A percentile compares a stretch with the other conserved stretches of the same genome.
These are phyloP conservation scores for Papilio aristodemus DNA, from an alignment of 1,140 invertebrate genomes.

Conservation along the genomic window DNA sequence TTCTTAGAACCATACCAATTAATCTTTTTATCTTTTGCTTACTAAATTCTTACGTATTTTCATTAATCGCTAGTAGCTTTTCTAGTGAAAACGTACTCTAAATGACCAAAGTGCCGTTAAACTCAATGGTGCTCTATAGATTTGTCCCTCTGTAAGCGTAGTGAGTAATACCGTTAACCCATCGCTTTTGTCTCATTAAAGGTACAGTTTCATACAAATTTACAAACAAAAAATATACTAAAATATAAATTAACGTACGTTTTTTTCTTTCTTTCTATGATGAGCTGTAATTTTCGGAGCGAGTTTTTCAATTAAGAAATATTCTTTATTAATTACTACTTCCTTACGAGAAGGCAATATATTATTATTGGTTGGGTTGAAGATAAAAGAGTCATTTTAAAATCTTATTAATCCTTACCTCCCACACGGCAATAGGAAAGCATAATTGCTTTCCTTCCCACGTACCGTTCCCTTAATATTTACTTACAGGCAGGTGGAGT, in stretches of 20 bases:
- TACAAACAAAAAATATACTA: no score
- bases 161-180: neutral
- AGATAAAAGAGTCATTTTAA: neutral
- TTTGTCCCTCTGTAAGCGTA: neutral
- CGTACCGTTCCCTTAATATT: slow-evolving; percentile 13
- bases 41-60: no score
- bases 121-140: neutral
- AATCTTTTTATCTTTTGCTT: no score
- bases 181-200: neutral
- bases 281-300: no score
- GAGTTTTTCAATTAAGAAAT: no score
- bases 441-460: slow-evolving; percentile 14
- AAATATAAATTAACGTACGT: no score
- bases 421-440: neutral
- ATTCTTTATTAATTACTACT: no score
- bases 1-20: no score
- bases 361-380: neutral
- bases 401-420: neutral
- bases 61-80: neutral
- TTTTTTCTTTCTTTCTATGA: no score
- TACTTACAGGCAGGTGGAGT: slow-evolving; percentile 5
- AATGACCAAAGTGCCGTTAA: neutral
- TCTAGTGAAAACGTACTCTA: neutral
- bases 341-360: neutral
- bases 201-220: no score